Evolutionary conservation across 2,888 invertebrate species (phyloP), one percentile per base, ranked within the genome.

Genomic region (Trachelus stipa): DNA sequence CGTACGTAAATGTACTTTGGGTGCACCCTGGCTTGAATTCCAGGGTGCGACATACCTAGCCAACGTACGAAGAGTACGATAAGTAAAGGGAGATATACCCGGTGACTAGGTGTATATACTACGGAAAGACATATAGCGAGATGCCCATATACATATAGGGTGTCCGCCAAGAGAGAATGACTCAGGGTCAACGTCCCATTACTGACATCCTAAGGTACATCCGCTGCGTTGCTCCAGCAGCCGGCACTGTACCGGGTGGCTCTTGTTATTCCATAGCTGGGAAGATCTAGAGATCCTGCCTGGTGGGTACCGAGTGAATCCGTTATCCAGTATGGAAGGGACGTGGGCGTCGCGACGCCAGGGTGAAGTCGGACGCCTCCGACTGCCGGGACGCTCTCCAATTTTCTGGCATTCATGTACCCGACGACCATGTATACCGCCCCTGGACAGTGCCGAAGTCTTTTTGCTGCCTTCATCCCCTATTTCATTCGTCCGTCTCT

Each of bases 331-430:
- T 56, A 23, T 9, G 23, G 23, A 23, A 23, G 23, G 56, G 9
- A 23, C 56, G 23, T 56, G 56, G 23, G 56, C 56, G 56, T 56
- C 56, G 23, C 23, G 56, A 56, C 56, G 56, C 56, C 56, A 23
- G 9, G 23, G 6, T 23, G 23, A 56, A 23, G 56, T 56, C 56
- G 56, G 56, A 56, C 56, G 23, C 1, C 15, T 40, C 15, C 40
- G 82, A 81, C 78, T 78, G 81, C 77, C 82, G 82, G 82, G 79
- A 83, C 79, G 81, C 81, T 12, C 83, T 84, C 81, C 86, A 85
- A 87, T 87, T 86, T 87, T 82, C 84, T 83, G 77, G 81, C 75
- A 84, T 85, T 85, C 85, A 83, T 79, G 79, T 79, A 73, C 79
- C 79, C 80, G 79, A 80, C 81, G 82, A 79, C 80, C 79, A 78